Base-by-base conservation (phyloP, 2,113 vertebrate genomes). In the Gnathonemus echidnorhynchus region DNA sequence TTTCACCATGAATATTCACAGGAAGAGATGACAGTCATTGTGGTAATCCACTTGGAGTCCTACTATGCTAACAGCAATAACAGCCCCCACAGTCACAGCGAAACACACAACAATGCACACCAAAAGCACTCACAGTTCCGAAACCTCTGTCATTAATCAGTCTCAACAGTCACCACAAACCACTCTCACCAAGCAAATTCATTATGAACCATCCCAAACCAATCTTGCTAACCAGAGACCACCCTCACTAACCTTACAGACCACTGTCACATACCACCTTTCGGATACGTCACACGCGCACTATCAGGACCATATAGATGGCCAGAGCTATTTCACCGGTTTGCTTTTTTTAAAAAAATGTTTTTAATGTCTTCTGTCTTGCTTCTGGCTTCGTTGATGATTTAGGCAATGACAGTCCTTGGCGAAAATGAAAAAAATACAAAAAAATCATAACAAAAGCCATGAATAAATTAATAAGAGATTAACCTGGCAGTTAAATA, bases 391-490 rank as follows among this genome's bases (percentile, higher is more conserved):
- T 27, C 0, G 8, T 86, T 15, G 24, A n/a, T 45, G 49, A 58
- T 15, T 31, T 56, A 35, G 4, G 31, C 50, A 19, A 56, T 7
- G 31, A 86, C n/a, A 27, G 10, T 50, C 11, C n/a, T 56, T 56
- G 50, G 31, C 4, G 45, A 48, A 13, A 49, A 80, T 42, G 7
- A 86, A 86, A 35, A 86, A 8, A 27, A 31, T 88, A 88, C 35
- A 88, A 58, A 88, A 27, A 87, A 87, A 50, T 42, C 42, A 1
- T 87, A 56, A 87, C 31, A 66, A 11, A 88, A 88, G 15, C 39
- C 31, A 62, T 88, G 87, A 58, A 62, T 88, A 88, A 88, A 56
- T 88, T 49, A 58, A 56, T 62, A 58, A 88, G 50, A 87, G 46
- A 87, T 31, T 52, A 56, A 58, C 87, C 31, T 17, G 52, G 86